Conservation (phyloP, 1,140 invertebrate genomes). For the Ostrea edulis region DNA sequence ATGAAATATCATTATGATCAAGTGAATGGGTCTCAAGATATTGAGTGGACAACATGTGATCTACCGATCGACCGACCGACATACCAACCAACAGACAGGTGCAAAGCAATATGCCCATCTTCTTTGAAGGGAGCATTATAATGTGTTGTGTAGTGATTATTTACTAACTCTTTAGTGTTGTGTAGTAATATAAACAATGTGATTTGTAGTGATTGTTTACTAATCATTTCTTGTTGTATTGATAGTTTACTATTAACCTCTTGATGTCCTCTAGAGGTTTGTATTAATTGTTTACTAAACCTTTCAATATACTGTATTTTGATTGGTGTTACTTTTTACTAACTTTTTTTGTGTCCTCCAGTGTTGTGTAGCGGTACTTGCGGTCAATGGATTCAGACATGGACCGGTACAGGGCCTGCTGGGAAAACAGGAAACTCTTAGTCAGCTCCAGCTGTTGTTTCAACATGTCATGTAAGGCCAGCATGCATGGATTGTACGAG, state of each 20-base stretch:
- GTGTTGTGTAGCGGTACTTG: constrained; percentile 74
- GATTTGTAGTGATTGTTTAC: no score
- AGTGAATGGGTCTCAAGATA: no score
- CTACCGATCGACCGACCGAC: no score
- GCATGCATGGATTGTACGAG: constrained; percentile 70
- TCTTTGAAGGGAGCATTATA: no score
- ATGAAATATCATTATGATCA: no score
- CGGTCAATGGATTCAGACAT: constrained; percentile 58
- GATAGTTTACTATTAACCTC: background rate
- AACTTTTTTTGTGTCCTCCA: constrained; percentile 74
- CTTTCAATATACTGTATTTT: background rate
- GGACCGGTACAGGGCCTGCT: constrained; percentile 66
- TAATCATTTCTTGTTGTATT: constrained; percentile 5
- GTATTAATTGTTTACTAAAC: background rate
- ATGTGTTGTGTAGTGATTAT: no score
- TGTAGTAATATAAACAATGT: no score
- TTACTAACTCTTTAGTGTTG: no score
- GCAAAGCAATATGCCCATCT: no score
- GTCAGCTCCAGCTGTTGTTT: constrained; percentile 72
- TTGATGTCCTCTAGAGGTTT: background rate
- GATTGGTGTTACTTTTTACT: constrained; percentile 27
- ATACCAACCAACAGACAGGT: no score
- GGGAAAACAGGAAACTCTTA: constrained; percentile 66
- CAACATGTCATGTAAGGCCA: constrained; percentile 76
- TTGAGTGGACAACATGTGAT: no score